Evolutionary conservation across 1,140 invertebrate genomes (phyloP), one percentile per base, ranked within the genome.

Genomic region (Adelges cooleyi): DNA sequence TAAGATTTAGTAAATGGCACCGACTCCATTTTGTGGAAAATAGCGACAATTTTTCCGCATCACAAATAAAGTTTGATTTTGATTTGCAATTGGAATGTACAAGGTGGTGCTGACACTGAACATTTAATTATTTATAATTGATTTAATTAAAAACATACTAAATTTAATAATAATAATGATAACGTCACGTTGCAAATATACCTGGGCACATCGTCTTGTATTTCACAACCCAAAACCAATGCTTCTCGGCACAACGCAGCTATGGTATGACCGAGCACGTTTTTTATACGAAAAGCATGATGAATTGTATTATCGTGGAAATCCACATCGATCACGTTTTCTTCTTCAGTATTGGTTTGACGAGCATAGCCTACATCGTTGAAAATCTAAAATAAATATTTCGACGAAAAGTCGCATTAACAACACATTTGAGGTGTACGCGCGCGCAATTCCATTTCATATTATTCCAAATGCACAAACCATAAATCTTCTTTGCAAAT

Each of bases 231-330:
- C 50, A 98, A 74, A 1, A 86, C 83, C 4, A 95, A 74, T 36
- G 86, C 90, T 66, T 87, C 80, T 2, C 79, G 75, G 20, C 90
- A 92, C 46, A 98, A 72, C 46, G 86, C 85, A 23, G 90, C 93
- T 80, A 98, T 84, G 13, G 84, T 86, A 72, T 89, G 85, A 69
- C 82, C 81, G 8, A 85, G 75, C 71, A 85, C 83, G 77, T 96
- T 98, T 69, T 82, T 84, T 25, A 97, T 80, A 74, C 95, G 88
- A 71, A 97, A 84, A 6, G 88, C 82, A 75, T 95, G 92, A 77
- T 98, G 92, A 38, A 89, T 76, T n/a, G 83, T 80, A 0, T 85
- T 81, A 77, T 98, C 91, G 71, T 97, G 92, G 77, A 98, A 98
- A 73, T 96, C 92, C 10, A 97, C 86, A 75, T 96, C 92, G 66